These are phyloP conservation scores for Cydia strobilella DNA, from an alignment of 1,140 invertebrate species.

Conservation along the genomic window DNA sequence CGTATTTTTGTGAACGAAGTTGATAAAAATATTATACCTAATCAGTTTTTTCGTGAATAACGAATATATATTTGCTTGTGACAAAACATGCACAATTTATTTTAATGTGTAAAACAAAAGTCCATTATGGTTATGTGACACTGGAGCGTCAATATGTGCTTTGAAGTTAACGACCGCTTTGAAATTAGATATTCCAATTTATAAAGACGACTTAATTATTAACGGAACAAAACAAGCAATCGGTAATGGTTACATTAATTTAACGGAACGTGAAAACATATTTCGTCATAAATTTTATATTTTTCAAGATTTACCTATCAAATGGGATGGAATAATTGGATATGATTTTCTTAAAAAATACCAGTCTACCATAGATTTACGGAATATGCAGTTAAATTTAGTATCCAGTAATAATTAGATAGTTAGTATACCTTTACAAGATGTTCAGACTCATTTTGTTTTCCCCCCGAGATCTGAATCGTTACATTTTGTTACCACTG, in stretches of 20 bases:
- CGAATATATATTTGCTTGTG: neutral
- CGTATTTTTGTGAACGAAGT: too few relatives aligned
- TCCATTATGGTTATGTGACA: neutral
- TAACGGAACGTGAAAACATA: neutral
- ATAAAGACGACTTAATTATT: neutral
- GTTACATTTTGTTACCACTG: too few relatives aligned
- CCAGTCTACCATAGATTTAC: neutral
- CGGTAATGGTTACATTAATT: neutral
- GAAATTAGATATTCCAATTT: conserved; percentile 20
- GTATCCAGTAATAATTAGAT: too few relatives aligned
- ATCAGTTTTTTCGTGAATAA: conserved; percentile 7
- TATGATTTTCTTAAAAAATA: too few relatives aligned
- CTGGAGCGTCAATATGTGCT: neutral
- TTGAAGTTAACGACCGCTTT: neutral
- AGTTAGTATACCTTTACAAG: too few relatives aligned
- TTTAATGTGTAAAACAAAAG: too few relatives aligned
- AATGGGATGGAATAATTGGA: too few relatives aligned
- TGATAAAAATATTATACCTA: neutral
- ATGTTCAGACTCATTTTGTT: too few relatives aligned
- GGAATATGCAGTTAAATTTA: too few relatives aligned
- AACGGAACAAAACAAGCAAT: conserved; percentile 1
- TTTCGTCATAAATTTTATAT: conserved; percentile 12
- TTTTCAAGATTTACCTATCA: neutral
- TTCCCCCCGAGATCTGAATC: too few relatives aligned
- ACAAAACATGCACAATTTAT: neutral